Evolutionary conservation across 1,140 invertebrate species (phyloP).

Genomic region (Drosophila oshimai): DNA sequence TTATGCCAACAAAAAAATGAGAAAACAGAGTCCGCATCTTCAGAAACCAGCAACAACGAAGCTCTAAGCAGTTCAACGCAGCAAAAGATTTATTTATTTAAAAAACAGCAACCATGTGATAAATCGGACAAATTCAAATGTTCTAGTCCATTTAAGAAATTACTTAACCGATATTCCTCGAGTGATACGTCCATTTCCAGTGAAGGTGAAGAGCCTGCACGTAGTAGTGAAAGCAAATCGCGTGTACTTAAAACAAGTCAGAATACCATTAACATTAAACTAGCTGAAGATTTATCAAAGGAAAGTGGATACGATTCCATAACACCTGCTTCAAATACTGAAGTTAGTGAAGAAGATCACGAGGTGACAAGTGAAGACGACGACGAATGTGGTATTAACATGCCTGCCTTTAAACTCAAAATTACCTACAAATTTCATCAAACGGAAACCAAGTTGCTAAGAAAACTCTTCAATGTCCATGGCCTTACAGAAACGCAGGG

Average conservation of each 20-base stretch:
- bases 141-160: constrained; percentile 23
- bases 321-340: constrained; percentile 3
- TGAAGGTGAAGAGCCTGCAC: constrained; percentile 61
- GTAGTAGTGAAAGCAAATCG: constrained; percentile 44
- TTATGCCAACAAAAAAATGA: neutral
- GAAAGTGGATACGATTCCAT: constrained; percentile 54
- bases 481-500: constrained; percentile 87
- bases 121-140: constrained; percentile 21
- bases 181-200: constrained; percentile 75
- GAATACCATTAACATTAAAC: constrained; percentile 17
- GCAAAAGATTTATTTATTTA: constrained; percentile 35
- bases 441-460: constrained; percentile 90
- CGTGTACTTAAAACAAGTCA: constrained; percentile 29
- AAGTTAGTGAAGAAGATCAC: constrained; percentile 45
- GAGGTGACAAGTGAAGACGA: constrained; percentile 61
- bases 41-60: constrained; percentile 12
- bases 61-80: constrained; percentile 15
- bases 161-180: constrained; percentile 60
- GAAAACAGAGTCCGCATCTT: neutral
- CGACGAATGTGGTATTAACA: constrained; percentile 77
- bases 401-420: constrained; percentile 89
- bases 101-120: constrained; percentile 29
- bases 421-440: constrained; percentile 92
- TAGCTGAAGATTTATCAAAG: constrained; percentile 38
- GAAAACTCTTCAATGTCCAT: constrained; percentile 89